Conservation (phyloP, 2,113 vertebrate genomes). For the Rhinopomastus cyanomelas region DNA sequence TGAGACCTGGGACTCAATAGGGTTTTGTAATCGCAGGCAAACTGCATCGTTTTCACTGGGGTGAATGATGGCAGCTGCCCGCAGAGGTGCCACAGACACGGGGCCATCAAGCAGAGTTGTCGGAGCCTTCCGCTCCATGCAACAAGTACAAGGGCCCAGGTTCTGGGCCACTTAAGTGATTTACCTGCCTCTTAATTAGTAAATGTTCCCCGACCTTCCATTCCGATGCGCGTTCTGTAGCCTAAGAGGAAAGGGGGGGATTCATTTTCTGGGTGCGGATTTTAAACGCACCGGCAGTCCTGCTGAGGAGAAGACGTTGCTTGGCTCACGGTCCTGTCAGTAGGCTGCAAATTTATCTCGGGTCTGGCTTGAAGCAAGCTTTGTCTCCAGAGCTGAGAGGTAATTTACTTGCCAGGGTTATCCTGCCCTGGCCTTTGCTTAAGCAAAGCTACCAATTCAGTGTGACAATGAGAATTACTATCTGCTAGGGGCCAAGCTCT, state of each 20-base stretch:
- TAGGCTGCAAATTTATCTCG: slow-evolving; percentile 38
- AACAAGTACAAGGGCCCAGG: slow-evolving; percentile 1
- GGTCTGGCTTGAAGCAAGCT: slow-evolving; percentile 44
- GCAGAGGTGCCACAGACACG: slow-evolving; percentile 10
- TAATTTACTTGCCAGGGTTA: slow-evolving; percentile 56
- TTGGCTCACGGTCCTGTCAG: slow-evolving; percentile 36
- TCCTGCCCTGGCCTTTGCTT: slow-evolving; percentile 43
- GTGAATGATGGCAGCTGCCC: slow-evolving; percentile 70
- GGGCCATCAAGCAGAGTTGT: slow-evolving; percentile 27
- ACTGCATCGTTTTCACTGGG: slow-evolving; percentile 74
- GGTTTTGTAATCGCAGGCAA: slow-evolving; percentile 81
- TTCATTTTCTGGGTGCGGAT: slow-evolving; percentile 26
- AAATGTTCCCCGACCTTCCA: slow-evolving; percentile 13
- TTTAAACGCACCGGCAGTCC: slow-evolving; percentile 5
- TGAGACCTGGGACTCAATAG: slow-evolving; percentile 86
- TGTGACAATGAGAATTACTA: slow-evolving; percentile 62
- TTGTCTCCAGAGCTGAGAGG: slow-evolving; percentile 37
- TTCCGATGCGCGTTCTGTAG: slow-evolving; percentile 10
- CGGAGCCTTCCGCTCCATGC: slow-evolving; percentile 35
- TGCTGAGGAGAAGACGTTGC: slow-evolving; percentile 16
- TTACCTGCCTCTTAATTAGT: slow-evolving; percentile 31
- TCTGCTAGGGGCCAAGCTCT: slow-evolving; percentile 60
- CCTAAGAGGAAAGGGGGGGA: not conserved
- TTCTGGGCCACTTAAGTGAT: slow-evolving; percentile 34
- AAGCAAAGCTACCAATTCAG: slow-evolving; percentile 53